These are phyloP conservation scores for Jaculus jaculus DNA, from an alignment of 2,113 vertebrate species.

Conservation along the genomic window DNA sequence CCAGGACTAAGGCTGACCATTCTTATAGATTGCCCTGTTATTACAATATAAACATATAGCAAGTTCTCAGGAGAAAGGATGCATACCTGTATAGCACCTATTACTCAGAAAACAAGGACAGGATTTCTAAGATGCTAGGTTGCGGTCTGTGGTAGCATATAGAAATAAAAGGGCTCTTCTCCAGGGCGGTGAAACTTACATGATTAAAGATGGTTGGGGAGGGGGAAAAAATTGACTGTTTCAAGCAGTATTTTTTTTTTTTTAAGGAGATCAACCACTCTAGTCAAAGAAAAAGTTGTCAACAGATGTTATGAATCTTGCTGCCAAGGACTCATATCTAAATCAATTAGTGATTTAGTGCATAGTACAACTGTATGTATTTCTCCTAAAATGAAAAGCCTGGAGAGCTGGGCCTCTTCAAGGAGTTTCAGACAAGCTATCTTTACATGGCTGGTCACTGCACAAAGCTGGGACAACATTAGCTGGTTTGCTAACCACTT, in stretches of 20 bases:
- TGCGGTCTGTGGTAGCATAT: constrained; percentile 60
- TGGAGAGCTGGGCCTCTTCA: background rate
- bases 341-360: constrained; percentile 37
- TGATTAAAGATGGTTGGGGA: background rate
- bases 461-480: background rate
- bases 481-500: background rate
- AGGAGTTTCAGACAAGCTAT: background rate
- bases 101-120: constrained; percentile 68
- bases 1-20: background rate
- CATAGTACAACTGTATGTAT: background rate
- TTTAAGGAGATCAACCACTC: background rate
- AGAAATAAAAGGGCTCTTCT: constrained; percentile 62
- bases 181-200: background rate
- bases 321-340: constrained; percentile 43
- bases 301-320: constrained; percentile 50
- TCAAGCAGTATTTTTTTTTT: constrained; percentile 27
- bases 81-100: constrained; percentile 80
- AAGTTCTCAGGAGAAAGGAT: constrained; percentile 43
- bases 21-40: constrained; percentile 51
- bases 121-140: constrained; percentile 50
- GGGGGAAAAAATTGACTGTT: background rate
- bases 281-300: constrained; percentile 57
- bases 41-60: background rate
- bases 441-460: background rate
- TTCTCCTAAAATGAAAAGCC: background rate